Percentiles rank a stretch among this genome's conserved stretches.
Evolutionary conservation across 2,888 invertebrate genomes (phyloP).

Genomic region (Kuschelorhynchus macadamiae): DNA sequence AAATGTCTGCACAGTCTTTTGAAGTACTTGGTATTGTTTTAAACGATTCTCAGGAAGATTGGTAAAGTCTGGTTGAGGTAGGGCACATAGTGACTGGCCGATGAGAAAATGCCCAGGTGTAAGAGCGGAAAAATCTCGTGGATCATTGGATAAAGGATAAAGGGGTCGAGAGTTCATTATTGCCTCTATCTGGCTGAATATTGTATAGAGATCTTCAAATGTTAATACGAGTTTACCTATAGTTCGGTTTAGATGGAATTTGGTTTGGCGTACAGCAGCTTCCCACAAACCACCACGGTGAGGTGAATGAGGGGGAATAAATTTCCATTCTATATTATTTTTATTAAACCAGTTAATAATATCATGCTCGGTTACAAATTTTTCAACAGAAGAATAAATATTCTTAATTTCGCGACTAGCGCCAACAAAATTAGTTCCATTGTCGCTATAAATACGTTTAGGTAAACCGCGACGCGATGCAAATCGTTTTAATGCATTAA

Average conservation of each 20-base stretch:
- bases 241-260: constrained; percentile 20
- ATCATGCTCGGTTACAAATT: constrained; percentile 24
- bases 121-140: no score
- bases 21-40: no score
- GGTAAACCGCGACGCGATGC: constrained; percentile 34
- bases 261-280: constrained; percentile 12
- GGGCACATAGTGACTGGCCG: no score
- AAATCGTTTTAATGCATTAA: constrained; percentile 44
- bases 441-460: constrained; percentile 39
- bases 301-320: constrained; percentile 24
- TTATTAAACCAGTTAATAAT: constrained; percentile 7
- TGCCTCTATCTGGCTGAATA: no score
- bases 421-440: constrained; percentile 44
- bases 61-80: no score
- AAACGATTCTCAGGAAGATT: no score
- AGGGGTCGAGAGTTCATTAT: no score
- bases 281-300: constrained; percentile 25
- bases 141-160: no score
- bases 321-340: constrained; percentile 27
- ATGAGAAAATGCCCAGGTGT: no score
- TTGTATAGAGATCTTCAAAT: constrained; percentile 17
- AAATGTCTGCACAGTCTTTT: no score
- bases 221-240: constrained; percentile 18
- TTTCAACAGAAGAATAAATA: background rate
- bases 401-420: constrained; percentile 34